These are phyloP conservation scores for Dysmachus trigonus DNA, from an alignment of 2,888 invertebrate species.

Conservation along the genomic window DNA sequence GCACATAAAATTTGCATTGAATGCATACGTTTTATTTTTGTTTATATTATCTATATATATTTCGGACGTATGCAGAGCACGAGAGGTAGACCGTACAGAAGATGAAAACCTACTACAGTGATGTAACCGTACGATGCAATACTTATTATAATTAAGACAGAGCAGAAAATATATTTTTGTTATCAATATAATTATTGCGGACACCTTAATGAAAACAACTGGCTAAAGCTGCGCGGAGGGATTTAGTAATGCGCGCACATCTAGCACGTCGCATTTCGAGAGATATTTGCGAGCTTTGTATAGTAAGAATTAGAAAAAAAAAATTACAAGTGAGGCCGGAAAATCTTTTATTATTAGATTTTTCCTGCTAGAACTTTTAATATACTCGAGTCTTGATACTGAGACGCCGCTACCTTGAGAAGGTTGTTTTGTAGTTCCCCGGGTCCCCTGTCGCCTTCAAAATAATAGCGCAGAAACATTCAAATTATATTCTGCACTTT, in stretches of 20 bases:
- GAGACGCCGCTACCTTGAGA: background rate
- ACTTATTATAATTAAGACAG: background rate
- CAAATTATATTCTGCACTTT: background rate
- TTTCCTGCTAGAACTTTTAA: background rate
- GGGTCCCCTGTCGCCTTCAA: background rate
- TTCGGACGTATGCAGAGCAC: background rate
- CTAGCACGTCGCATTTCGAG: background rate
- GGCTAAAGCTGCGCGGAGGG: background rate
- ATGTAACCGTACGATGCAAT: background rate
- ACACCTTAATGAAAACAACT: slow-evolving; percentile 6
- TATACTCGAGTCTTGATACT: background rate
- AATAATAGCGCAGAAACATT: background rate
- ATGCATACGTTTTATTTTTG: background rate
- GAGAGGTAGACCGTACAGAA: background rate
- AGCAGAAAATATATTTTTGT: background rate
- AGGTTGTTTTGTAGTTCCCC: background rate
- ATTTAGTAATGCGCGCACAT: background rate
- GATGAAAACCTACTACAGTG: background rate
- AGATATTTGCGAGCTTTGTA: background rate
- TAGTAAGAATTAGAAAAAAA: background rate
- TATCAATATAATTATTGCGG: background rate
- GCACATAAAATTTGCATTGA: background rate
- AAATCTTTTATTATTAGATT: slow-evolving; percentile 30
- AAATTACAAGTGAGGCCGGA: background rate
- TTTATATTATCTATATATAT: background rate